These are phyloP conservation scores for Sitta carolinensis DNA, from an alignment of 2,797 vertebrate species.

Conservation along the genomic window DNA sequence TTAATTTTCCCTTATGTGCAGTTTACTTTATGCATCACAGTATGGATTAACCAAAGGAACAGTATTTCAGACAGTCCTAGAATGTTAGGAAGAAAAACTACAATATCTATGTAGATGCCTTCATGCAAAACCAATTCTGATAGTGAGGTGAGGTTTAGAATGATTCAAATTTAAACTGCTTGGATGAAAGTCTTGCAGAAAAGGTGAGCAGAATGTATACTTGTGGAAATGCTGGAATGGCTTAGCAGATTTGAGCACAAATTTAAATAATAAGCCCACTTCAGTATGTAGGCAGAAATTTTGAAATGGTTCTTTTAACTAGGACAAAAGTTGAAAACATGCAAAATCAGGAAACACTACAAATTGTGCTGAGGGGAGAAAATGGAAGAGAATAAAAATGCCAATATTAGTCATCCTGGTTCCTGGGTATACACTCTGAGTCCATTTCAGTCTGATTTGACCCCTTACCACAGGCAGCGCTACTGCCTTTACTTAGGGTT, in stretches of 20 bases:
- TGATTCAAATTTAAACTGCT: not conserved
- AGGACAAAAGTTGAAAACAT: not conserved
- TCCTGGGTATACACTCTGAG: not conserved
- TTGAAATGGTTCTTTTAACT: not conserved
- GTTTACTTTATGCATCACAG: not conserved
- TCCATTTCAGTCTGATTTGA: not conserved
- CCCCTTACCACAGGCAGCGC: not conserved
- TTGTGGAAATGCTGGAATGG: not conserved
- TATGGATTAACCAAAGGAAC: not conserved
- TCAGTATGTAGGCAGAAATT: not conserved
- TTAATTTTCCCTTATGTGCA: not conserved
- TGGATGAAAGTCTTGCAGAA: not conserved
- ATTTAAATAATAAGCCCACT: not conserved
- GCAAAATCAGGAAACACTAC: not conserved
- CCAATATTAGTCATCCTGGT: not conserved
- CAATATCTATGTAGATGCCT: not conserved
- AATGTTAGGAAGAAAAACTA: not conserved
- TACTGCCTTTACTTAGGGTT: not conserved
- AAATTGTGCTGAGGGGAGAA: not conserved
- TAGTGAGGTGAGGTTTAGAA: not conserved
- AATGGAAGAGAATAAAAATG: not conserved
- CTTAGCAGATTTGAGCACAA: not conserved
- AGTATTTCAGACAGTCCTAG: not conserved
- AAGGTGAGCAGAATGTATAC: not conserved
- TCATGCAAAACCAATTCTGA: not conserved